These are phyloP conservation scores for Eupithecia exiguata DNA, from an alignment of 2,888 invertebrate species.

Conservation along the genomic window DNA sequence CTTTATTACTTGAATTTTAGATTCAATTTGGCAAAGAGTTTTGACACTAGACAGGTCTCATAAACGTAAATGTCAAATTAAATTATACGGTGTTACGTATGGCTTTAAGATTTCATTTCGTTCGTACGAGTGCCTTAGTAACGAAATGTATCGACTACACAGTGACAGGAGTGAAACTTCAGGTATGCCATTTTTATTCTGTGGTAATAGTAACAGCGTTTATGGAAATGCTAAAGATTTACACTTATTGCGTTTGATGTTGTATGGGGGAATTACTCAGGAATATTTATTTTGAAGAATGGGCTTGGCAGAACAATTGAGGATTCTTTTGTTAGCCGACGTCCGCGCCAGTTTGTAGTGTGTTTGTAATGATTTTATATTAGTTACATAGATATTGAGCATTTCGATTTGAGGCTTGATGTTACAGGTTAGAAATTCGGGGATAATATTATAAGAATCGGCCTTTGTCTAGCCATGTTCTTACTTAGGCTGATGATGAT, in stretches of 20 bases:
- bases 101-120: background rate
- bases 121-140: background rate
- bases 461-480: too few relatives aligned
- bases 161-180: background rate
- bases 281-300: slow-evolving; percentile 39
- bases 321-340: slow-evolving; percentile 25
- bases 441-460: too few relatives aligned
- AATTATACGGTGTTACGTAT: background rate
- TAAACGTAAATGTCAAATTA: background rate
- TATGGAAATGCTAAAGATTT: slow-evolving; percentile 69
- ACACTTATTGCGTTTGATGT: slow-evolving; percentile 65
- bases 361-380: slow-evolving; percentile 1
- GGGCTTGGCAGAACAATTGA: slow-evolving; percentile 13
- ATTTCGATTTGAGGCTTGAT: background rate
- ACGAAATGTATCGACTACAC: background rate
- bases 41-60: background rate
- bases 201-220: slow-evolving; percentile 65
- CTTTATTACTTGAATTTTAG: background rate
- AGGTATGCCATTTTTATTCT: slow-evolving; percentile 15
- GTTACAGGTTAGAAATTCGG: background rate
- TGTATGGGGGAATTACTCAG: slow-evolving; percentile 53
- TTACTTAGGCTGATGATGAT: too few relatives aligned
- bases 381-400: background rate
- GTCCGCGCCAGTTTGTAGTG: background rate
- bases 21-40: slow-evolving; percentile 4